Percentiles rank a stretch among this genome's conserved stretches.
phyloP scores from a whole-genome alignment of 1,140 invertebrate genomes.

The Magallana gigas region DNA sequence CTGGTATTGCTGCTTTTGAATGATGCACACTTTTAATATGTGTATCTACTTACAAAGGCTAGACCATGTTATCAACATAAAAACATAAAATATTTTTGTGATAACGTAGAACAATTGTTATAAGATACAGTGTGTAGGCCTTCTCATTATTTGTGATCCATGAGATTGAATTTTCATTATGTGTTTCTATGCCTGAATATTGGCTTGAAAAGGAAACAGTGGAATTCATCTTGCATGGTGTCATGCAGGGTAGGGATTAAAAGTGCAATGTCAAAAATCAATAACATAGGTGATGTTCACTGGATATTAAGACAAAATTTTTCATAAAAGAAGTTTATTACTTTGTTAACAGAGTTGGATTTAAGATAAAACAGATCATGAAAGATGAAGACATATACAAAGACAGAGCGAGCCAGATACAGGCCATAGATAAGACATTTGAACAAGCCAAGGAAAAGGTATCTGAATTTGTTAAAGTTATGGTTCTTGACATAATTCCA shows the following conservation, averaged over 20 bases:
- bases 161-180: no score
- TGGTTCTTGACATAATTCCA: neutral
- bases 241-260: neutral
- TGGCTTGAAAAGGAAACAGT: neutral
- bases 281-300: no score
- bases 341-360: slow-evolving; percentile 90
- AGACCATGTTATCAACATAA: no score
- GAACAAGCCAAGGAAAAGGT: slow-evolving; percentile 88
- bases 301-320: no score
- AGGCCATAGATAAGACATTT: slow-evolving; percentile 98
- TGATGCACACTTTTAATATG: no score
- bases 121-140: neutral
- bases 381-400: slow-evolving; percentile 97
- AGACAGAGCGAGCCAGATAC: slow-evolving; percentile 98
- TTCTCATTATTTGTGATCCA: no score
- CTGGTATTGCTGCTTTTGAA: no score
- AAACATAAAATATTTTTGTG: no score
- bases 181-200: no score
- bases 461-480: slow-evolving; percentile 49
- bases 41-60: no score
- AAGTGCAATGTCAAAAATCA: no score
- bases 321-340: no score
- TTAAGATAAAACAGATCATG: slow-evolving; percentile 96
- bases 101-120: neutral
- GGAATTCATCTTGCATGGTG: neutral